Evolutionary conservation across 2,113 vertebrate species (phyloP), one percentile per base, ranked within the genome.

Genomic region (Scatophagus argus): DNA sequence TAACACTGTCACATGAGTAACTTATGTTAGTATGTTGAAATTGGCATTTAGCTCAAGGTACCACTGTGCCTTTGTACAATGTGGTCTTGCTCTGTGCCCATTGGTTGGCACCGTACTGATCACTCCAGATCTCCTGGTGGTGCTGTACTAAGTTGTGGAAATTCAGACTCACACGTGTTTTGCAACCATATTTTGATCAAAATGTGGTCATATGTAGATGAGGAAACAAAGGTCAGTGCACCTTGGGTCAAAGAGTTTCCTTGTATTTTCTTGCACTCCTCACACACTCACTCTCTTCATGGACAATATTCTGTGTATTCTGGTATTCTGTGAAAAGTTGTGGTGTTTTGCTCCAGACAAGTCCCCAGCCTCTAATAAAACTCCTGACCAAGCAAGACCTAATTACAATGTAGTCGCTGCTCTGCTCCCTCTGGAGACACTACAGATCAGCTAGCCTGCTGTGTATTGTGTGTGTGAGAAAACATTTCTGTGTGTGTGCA

Each of bases 321-420:
- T 67, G 52, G 13, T 58, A 29, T 71, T 74, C 59, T 58, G 39
- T 77, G 21, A 69, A 49, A 81, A 73, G 69, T 59, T 82, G 63
- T 77, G 60, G 54, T 43, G 72, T 70, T 34, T 51, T 32, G 32
- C 62, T n/a, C 34, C 36, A 39, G 67, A 74, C 74, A 77, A 64
- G 56, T 86, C 77, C 81, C 79, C 55, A 36, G 54, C 29, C 77
- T 55, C 65, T 55, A 68, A 71, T 78, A 63, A 88, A 84, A 89
- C 39, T 59, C 83, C 83, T 67, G 79, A 91, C 85, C 76, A 86
- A 84, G 87, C 81, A 70, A 80, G 89, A 80, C 73, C 83, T 85
- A 85, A 90, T 90, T 87, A 85, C 74, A 71, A 60, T 52, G 31
- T 46, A 65, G 76, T 58, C 10, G n/a, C 61, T 67, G 61, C 52